These are phyloP conservation scores for Rhynchophorus ferrugineus DNA, from an alignment of 1,140 invertebrate species.

Conservation along the genomic window DNA sequence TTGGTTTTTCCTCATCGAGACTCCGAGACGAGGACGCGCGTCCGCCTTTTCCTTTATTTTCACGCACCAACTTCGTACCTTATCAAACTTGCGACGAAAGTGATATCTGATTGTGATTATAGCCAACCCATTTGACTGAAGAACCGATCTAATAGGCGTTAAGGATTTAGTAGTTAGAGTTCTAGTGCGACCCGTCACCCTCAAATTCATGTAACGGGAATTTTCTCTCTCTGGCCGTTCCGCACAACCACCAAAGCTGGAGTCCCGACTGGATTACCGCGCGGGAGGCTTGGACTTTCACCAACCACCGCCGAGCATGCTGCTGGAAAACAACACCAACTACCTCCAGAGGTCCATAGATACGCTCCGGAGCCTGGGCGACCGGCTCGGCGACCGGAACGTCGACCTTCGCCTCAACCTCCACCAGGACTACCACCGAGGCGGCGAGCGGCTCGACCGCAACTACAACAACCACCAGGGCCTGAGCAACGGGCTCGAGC, in stretches of 20 bases:
- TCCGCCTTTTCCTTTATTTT: slow-evolving; percentile 2
- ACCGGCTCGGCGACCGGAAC: slow-evolving; percentile 36
- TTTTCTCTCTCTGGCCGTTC: neutral
- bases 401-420: slow-evolving; percentile 36
- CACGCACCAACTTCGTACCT: slow-evolving; percentile 15
- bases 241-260: slow-evolving; percentile 28
- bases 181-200: neutral
- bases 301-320: slow-evolving; percentile 34
- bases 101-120: slow-evolving; percentile 22
- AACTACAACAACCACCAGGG: slow-evolving; percentile 26
- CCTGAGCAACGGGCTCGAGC: slow-evolving; percentile 29
- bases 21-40: slow-evolving; percentile 5
- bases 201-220: neutral
- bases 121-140: slow-evolving; percentile 10
- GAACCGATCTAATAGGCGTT: slow-evolving; percentile 3
- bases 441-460: slow-evolving; percentile 18
- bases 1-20: too few species aligned
- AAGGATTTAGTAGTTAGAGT: neutral
- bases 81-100: slow-evolving; percentile 13
- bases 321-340: slow-evolving; percentile 40
- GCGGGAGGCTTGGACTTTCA: slow-evolving; percentile 39
- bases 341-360: slow-evolving; percentile 61
- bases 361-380: slow-evolving; percentile 48
- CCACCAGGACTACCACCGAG: slow-evolving; percentile 28
- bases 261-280: slow-evolving; percentile 38